Base-by-base conservation (phyloP, 2,797 vertebrate species). In the Notamacropus eugenii region DNA sequence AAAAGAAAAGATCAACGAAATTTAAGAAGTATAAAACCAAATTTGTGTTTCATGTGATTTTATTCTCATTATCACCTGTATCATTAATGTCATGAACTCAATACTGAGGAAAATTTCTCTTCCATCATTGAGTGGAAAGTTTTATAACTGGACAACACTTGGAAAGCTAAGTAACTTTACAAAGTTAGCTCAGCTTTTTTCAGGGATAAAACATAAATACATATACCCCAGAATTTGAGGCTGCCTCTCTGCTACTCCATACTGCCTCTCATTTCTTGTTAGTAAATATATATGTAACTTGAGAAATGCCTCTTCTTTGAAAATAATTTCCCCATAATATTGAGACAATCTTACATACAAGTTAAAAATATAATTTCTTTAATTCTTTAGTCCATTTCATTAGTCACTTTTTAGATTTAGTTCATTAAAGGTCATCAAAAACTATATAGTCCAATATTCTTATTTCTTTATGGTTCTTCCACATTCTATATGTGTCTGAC, bases 301-400 rank as follows among this genome's bases (percentile, higher is more conserved):
- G 34, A 94, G 93, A 91, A 1, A n/a, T 19, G 1, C 16, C 14
- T 67, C 34, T 91, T 67, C 52, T 40, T 95, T 92, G 22, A 94
- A 92, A 94, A 91, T 54, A 94, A 91, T 93, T 82, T 92, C 19
- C 62, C 34, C 34, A n/a, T 67, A 34, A 34, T 4, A n/a, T n/a
- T 67, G 13, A 82, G 31, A 90, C 93, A 27, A 58, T 55, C 24
- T 91, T 57, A 91, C 93, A 90, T 29, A 91, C 56, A 96, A 94
- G 59, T 57, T 19, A 29, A 19, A 55, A 29, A 10, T 34, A 1
- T 27, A 16, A 2, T 16, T 54, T 46, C 19, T 90, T 12, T 5
- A 22, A 91, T 59, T 27, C 92, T 90, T 87, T 93, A 59, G 2
- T 93, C 27, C 87, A 12, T 82, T 92, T 92, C 94, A n/a, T 56